phyloP scores from a whole-genome alignment of 1,140 invertebrate genomes.

The Diabrotica virgifera region DNA sequence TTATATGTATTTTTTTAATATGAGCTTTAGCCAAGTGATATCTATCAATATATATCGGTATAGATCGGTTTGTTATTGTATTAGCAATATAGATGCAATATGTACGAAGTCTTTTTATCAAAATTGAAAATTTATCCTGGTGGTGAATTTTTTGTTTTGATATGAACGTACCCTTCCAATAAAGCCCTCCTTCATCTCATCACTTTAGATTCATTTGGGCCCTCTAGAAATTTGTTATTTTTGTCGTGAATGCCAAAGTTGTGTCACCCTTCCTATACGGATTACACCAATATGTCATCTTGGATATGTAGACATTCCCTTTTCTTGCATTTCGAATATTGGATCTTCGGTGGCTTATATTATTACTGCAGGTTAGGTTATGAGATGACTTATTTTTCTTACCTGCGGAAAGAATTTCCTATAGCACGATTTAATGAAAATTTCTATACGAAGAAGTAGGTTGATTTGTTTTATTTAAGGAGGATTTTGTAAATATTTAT shows the following conservation, averaged over 20 bases:
- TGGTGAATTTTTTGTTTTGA: neutral
- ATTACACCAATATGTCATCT: conserved; percentile 15
- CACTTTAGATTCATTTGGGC: conserved; percentile 15
- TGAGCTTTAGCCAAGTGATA: no score
- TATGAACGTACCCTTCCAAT: neutral
- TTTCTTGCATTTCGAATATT: conserved; percentile 12
- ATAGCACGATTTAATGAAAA: neutral
- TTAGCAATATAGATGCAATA: no score
- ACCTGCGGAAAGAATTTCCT: neutral
- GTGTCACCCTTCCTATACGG: conserved; percentile 6
- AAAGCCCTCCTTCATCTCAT: conserved; percentile 9
- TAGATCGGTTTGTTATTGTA: no score
- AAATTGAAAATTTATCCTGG: neutral
- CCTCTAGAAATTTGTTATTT: conserved; percentile 16
- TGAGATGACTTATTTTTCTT: conserved; percentile 6
- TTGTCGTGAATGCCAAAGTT: conserved; percentile 2
- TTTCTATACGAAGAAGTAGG: neutral
- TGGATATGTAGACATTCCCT: conserved; percentile 9
- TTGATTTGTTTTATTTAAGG: no score
- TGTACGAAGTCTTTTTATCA: neutral
- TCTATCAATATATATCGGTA: no score
- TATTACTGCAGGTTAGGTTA: conserved; percentile 11
- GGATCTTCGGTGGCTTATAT: conserved; percentile 9
- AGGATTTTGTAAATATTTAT: no score
- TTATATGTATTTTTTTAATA: no score